phyloP scores from a whole-genome alignment of 1,140 invertebrate species.

The Zaprionus lachaisei region DNA sequence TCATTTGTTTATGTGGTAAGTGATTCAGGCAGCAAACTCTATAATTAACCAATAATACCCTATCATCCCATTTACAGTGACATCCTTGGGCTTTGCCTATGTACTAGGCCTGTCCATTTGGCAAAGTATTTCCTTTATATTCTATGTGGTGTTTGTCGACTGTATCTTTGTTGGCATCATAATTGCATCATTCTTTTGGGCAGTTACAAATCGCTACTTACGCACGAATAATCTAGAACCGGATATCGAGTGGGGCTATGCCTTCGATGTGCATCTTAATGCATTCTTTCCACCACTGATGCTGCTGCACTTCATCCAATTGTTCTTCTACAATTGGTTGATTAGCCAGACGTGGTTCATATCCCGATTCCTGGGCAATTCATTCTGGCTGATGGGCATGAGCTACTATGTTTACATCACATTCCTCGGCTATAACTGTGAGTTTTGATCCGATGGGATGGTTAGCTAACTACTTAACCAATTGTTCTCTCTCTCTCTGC shows the following conservation, averaged over 20 bases:
- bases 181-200: conserved; percentile 96
- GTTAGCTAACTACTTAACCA: not conserved
- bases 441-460: conserved; percentile 82
- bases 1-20: conserved; percentile 94
- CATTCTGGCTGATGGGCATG: conserved; percentile 96
- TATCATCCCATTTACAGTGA: conserved; percentile 87
- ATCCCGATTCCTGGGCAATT: conserved; percentile 94
- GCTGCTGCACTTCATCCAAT: conserved; percentile 96
- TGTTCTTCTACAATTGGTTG: conserved; percentile 94
- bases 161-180: conserved; percentile 95
- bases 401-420: conserved; percentile 99
- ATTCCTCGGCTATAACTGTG: conserved; percentile 98
- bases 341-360: conserved; percentile 91
- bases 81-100: conserved; percentile 95
- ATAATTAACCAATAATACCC: not conserved
- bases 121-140: conserved; percentile 93
- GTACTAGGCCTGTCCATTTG: conserved; percentile 90
- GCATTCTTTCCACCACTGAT: conserved; percentile 97
- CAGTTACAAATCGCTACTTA: conserved; percentile 92
- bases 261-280: conserved; percentile 99
- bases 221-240: conserved; percentile 88
- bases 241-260: conserved; percentile 99
- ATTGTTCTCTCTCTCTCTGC: conserved; percentile 80
- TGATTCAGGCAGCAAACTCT: conserved; percentile 37
- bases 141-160: conserved; percentile 97